These are phyloP conservation scores for Phengaris arion DNA, from an alignment of 2,888 invertebrate genomes.

Conservation along the genomic window DNA sequence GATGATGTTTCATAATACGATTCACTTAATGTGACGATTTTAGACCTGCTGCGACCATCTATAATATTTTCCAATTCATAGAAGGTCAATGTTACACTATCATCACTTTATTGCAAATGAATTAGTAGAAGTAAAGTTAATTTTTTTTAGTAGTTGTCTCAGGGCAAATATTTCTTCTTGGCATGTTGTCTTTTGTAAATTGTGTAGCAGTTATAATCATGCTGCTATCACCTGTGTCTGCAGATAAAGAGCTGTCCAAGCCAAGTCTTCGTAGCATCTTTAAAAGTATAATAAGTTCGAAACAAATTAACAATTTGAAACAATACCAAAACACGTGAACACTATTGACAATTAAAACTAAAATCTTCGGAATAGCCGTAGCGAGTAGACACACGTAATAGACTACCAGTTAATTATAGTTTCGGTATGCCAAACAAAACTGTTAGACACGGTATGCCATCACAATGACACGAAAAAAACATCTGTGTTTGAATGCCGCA, in stretches of 20 bases:
- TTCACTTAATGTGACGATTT: no score
- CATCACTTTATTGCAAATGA: constrained; percentile 68
- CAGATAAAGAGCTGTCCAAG: constrained; percentile 70
- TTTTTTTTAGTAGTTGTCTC: constrained; percentile 45
- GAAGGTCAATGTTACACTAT: constrained; percentile 73
- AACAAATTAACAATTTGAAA: constrained; percentile 1
- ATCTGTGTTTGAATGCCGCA: constrained; percentile 25
- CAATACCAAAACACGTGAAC: neutral
- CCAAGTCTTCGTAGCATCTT: neutral
- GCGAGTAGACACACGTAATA: constrained; percentile 33
- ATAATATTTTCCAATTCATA: constrained; percentile 67
- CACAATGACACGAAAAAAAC: constrained; percentile 41
- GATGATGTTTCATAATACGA: no score
- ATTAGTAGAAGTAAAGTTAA: no score
- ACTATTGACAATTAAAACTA: neutral
- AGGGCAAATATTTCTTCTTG: constrained; percentile 67
- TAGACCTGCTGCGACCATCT: constrained; percentile 23
- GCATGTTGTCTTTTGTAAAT: constrained; percentile 69
- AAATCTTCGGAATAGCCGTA: constrained; percentile 28
- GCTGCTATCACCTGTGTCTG: constrained; percentile 77
- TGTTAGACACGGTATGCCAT: constrained; percentile 36
- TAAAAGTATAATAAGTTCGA: neutral
- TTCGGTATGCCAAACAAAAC: constrained; percentile 36
- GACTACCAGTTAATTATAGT: constrained; percentile 36
- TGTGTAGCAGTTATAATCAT: constrained; percentile 78